These are phyloP conservation scores for Ispidina picta DNA, from an alignment of 2,797 vertebrate species.

Conservation along the genomic window DNA sequence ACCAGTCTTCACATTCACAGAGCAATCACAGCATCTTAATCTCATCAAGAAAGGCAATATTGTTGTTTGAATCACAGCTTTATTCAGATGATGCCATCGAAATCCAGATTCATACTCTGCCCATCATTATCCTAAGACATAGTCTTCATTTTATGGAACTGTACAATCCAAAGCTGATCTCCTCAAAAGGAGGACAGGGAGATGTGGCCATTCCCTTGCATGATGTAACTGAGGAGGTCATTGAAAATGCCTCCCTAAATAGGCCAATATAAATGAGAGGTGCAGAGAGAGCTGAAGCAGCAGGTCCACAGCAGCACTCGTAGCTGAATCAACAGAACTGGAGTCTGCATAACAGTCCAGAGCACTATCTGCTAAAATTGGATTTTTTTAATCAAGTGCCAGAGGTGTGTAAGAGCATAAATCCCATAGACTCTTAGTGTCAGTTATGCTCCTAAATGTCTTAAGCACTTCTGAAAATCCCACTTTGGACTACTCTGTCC, in stretches of 20 bases:
- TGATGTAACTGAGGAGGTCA: background rate
- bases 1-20: background rate
- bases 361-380: background rate
- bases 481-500: background rate
- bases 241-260: background rate
- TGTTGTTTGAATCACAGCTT: background rate
- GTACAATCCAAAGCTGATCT: background rate
- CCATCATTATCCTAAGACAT: background rate
- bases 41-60: background rate
- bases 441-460: background rate
- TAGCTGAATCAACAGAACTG: conserved; percentile 8
- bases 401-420: background rate
- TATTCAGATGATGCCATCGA: background rate
- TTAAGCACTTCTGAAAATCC: conserved; percentile 14
- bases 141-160: background rate
- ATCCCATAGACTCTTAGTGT: background rate
- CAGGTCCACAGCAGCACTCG: background rate
- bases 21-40: background rate
- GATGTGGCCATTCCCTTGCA: background rate
- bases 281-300: background rate
- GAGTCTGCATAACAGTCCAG: background rate
- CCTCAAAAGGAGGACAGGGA: background rate
- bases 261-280: background rate
- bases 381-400: conserved; percentile 10
- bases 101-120: background rate